Evolutionary conservation across 2,113 vertebrate genomes (phyloP).

Genomic region (Arvicanthis niloticus): DNA sequence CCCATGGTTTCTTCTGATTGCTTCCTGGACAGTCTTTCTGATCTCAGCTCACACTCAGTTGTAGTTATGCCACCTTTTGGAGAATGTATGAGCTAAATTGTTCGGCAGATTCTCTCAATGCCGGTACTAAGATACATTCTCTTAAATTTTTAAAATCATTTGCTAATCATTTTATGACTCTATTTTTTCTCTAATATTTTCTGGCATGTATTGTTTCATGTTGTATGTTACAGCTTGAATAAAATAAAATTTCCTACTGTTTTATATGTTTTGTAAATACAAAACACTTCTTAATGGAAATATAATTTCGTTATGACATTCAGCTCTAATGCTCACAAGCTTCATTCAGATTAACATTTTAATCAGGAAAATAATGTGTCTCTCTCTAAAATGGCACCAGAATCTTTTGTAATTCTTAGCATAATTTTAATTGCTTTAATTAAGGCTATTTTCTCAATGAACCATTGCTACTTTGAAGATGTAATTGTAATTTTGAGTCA

Average conservation of each 20-base stretch:
- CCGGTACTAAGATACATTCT: not conserved
- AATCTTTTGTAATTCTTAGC: not conserved
- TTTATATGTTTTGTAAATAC: constrained; percentile 43
- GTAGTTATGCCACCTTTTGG: too few relatives aligned
- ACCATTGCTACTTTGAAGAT: constrained; percentile 38
- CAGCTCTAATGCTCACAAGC: not conserved
- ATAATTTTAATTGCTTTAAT: constrained; percentile 49
- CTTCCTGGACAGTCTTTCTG: not conserved
- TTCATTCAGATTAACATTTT: constrained; percentile 32
- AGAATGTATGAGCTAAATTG: not conserved
- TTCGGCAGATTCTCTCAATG: not conserved
- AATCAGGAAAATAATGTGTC: not conserved
- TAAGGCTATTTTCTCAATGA: constrained; percentile 4
- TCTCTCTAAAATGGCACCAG: not conserved
- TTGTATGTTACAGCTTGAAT: not conserved
- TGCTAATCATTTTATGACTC: not conserved
- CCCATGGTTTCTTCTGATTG: not conserved
- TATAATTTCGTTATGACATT: constrained; percentile 10
- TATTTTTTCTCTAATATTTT: not conserved
- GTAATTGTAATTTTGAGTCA: constrained; percentile 39
- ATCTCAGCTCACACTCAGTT: too few relatives aligned
- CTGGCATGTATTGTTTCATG: not conserved
- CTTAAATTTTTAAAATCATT: not conserved
- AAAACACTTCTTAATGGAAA: constrained; percentile 30
- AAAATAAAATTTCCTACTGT: not conserved